Conservation (phyloP, 2,797 vertebrate genomes). For the Octomys mimax region DNA sequence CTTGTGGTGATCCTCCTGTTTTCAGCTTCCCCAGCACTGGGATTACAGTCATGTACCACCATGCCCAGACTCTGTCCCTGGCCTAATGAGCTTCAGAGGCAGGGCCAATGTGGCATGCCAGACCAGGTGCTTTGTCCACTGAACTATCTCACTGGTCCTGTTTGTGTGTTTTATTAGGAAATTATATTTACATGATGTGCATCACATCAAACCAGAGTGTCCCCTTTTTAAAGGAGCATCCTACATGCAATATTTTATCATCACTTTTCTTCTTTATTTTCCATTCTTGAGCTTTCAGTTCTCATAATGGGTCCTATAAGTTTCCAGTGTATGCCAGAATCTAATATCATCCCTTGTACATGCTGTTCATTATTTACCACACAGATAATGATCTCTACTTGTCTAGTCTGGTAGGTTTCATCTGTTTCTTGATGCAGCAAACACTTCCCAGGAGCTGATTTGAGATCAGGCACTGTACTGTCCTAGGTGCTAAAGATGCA, state of each 20-base stretch:
- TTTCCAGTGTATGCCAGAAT: background rate
- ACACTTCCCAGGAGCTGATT: background rate
- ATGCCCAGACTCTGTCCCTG: too few species aligned
- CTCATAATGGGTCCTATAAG: background rate
- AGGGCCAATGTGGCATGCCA: too few species aligned
- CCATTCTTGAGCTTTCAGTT: background rate
- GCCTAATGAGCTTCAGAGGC: too few species aligned
- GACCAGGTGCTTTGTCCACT: too few species aligned
- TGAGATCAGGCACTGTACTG: background rate
- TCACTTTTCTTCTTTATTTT: background rate
- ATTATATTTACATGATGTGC: background rate
- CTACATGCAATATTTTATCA: background rate
- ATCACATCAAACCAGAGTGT: background rate
- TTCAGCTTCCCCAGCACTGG: too few species aligned
- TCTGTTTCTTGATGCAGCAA: background rate
- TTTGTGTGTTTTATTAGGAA: conserved; percentile 1
- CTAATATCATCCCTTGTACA: background rate
- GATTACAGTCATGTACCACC: too few species aligned
- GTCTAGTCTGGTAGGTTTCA: background rate
- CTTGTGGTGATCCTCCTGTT: too few species aligned
- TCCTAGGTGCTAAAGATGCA: background rate
- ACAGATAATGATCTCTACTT: background rate
- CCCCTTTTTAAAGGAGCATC: background rate
- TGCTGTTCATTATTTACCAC: background rate
- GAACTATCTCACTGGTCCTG: background rate